Conservation (phyloP, 2,888 invertebrate genomes). For the Timema cristinae region DNA sequence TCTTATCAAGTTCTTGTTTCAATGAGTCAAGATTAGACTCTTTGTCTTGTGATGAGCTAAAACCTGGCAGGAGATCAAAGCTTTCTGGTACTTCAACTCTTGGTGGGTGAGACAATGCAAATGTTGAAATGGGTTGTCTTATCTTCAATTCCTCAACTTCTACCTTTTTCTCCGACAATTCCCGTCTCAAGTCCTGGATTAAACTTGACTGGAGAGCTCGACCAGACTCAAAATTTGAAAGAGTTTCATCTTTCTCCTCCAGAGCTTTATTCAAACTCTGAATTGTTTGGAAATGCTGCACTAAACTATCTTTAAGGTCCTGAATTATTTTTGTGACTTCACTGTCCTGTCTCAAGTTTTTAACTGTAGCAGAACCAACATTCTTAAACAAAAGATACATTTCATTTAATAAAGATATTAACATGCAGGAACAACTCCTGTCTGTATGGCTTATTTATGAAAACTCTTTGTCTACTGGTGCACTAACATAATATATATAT, state of each 20-base stretch:
- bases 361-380: too few species aligned
- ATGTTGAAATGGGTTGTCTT: neutral
- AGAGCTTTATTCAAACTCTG: neutral
- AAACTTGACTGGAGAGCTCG: neutral
- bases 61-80: too few species aligned
- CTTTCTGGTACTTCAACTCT: neutral
- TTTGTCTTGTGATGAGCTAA: too few species aligned
- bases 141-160: neutral
- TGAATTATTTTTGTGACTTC: neutral
- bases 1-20: too few species aligned
- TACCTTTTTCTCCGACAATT: neutral
- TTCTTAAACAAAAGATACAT: too few species aligned
- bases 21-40: too few species aligned
- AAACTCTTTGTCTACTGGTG: too few species aligned
- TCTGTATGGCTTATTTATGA: too few species aligned
- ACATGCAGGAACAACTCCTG: too few species aligned
- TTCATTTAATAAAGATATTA: too few species aligned
- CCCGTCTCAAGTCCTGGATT: neutral
- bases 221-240: neutral
- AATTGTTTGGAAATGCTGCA: conserved; percentile 6
- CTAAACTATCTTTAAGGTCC: neutral
- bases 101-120: neutral
- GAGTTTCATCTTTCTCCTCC: neutral
- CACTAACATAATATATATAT: too few species aligned
- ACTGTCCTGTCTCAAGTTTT: too few species aligned